Conservation (phyloP, 2,888 invertebrate species). For the Coremacera marginata region DNA sequence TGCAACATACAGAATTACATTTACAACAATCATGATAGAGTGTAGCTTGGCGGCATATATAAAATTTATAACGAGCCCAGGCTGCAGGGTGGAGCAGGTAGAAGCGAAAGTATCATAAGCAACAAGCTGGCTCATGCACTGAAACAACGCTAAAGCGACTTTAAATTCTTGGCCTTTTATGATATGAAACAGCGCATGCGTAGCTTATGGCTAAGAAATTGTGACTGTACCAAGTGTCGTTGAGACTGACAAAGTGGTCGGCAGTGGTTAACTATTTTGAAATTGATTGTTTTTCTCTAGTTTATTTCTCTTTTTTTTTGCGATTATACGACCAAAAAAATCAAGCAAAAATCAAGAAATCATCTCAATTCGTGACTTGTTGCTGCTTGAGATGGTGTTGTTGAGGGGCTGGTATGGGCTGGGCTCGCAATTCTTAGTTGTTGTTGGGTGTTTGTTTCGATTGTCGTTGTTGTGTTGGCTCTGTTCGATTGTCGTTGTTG, state of each 20-base stretch:
- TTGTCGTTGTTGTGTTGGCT: background rate
- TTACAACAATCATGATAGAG: background rate
- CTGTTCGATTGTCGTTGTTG: background rate
- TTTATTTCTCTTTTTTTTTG: background rate
- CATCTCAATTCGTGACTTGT: constrained; percentile 1
- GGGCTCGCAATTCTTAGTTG: too few relatives aligned
- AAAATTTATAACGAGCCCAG: background rate
- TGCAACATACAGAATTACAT: background rate
- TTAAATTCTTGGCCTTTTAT: background rate
- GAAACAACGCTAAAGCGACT: background rate
- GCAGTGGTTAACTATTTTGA: constrained; percentile 7
- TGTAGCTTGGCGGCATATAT: background rate
- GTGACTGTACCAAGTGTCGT: background rate
- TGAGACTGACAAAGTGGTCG: background rate
- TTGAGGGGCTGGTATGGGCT: too few relatives aligned
- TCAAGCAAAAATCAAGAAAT: constrained; percentile 15
- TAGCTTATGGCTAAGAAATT: background rate
- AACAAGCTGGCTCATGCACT: background rate
- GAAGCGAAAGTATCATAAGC: too few relatives aligned
- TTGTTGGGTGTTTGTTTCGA: too few relatives aligned
- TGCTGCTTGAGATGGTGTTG: background rate
- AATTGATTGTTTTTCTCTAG: background rate
- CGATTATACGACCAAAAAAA: background rate
- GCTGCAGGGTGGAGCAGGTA: background rate
- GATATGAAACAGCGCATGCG: background rate